Percentiles rank a stretch among this genome's conserved stretches.
Conservation (phyloP, 1,140 invertebrate genomes). For the Lutraria rhynchaena region DNA sequence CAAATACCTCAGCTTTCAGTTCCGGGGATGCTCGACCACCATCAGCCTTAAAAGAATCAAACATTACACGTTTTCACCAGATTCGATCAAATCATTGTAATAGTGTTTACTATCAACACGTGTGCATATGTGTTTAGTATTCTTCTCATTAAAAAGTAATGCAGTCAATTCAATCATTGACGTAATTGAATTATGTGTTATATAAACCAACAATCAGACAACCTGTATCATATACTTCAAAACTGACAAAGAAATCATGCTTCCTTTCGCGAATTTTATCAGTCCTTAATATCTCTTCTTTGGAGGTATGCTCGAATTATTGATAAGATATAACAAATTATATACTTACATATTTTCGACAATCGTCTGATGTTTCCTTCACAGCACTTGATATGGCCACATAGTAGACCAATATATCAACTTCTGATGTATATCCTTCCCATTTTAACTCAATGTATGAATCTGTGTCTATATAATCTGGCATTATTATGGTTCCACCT, state of each 20-base stretch:
- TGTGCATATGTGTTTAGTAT: background rate
- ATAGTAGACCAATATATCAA: slow-evolving; percentile 71
- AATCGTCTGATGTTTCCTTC: slow-evolving; percentile 54
- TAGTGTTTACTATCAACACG: background rate
- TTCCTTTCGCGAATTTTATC: background rate
- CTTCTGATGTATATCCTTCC: slow-evolving; percentile 65
- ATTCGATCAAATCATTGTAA: no score
- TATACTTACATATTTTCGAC: slow-evolving; percentile 68
- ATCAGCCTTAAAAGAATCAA: slow-evolving; percentile 61
- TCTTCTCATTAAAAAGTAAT: background rate
- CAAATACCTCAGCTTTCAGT: slow-evolving; percentile 58
- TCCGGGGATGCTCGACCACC: slow-evolving; percentile 61
- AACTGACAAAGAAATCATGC: background rate
- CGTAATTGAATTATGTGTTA: background rate
- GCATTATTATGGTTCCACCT: slow-evolving; percentile 65
- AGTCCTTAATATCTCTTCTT: background rate
- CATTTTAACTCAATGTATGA: slow-evolving; percentile 60
- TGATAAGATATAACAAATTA: background rate
- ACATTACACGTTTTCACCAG: background rate
- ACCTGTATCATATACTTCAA: background rate
- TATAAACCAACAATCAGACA: background rate
- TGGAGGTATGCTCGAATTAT: background rate
- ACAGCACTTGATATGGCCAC: slow-evolving; percentile 63
- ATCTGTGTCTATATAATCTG: slow-evolving; percentile 46
- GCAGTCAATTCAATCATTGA: background rate